Conservation (phyloP, 1,140 invertebrate genomes). For the Centruroides sculpturatus region DNA sequence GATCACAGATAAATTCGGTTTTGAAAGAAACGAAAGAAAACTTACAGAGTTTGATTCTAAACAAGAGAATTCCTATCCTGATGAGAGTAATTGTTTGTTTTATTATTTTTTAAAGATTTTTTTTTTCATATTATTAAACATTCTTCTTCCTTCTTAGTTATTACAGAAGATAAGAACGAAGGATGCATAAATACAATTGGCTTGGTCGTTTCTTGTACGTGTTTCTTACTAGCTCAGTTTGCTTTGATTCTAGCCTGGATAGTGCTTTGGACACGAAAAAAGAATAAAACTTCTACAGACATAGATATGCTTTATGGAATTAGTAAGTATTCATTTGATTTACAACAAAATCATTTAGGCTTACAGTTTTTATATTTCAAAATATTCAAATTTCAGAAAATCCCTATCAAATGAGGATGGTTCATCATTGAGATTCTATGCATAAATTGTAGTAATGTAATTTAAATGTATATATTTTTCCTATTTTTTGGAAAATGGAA, state of each 20-base stretch:
- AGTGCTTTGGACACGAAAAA: constrained; percentile 59
- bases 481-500: no score
- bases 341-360: no score
- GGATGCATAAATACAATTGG: constrained; percentile 60
- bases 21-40: constrained; percentile 19
- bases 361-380: no score
- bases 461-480: no score
- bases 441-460: no score
- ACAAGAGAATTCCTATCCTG: neutral
- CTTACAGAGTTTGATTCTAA: neutral
- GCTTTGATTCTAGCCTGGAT: constrained; percentile 67
- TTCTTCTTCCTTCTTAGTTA: neutral
- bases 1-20: constrained; percentile 72
- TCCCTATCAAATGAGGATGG: no score
- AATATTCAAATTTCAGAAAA: no score
- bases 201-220: constrained; percentile 58
- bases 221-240: constrained; percentile 66
- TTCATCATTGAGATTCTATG: no score
- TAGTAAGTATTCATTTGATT: no score
- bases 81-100: neutral
- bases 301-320: neutral
- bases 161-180: constrained; percentile 4
- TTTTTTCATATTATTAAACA: no score
- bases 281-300: constrained; percentile 19
- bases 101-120: neutral